Percentiles rank a stretch among this genome's conserved stretches.
Conservation (phyloP, 2,888 invertebrate genomes). For the Drosophila anomalata region DNA sequence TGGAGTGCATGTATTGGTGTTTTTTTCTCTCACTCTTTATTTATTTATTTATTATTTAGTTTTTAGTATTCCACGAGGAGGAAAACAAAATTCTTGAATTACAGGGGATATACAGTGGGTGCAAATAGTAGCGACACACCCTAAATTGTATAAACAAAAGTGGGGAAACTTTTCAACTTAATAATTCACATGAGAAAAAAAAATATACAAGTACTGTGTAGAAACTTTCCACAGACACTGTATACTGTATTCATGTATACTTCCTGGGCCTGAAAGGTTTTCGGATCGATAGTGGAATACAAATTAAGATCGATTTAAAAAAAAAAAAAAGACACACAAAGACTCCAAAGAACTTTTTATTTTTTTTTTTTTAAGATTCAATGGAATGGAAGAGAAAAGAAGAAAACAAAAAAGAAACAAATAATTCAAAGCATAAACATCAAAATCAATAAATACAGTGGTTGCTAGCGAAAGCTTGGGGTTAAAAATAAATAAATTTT, state of each 20-base stretch:
- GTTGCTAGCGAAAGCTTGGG: background rate
- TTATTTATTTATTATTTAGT: conserved; percentile 18
- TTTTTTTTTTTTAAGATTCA: background rate
- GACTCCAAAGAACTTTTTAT: conserved; percentile 13
- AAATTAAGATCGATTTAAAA: conserved; percentile 32
- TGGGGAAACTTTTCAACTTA: background rate
- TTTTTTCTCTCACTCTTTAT: background rate
- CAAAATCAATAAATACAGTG: conserved; percentile 32
- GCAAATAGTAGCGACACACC: conserved; percentile 26
- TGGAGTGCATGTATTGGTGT: conserved; percentile 13
- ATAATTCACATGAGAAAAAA: background rate
- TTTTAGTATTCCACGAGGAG: conserved; percentile 36
- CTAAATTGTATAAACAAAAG: background rate
- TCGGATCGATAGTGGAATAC: conserved; percentile 19
- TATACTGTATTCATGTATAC: background rate
- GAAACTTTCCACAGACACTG: background rate
- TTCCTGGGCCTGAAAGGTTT: background rate
- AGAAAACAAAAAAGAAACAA: conserved; percentile 1
- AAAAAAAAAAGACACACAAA: conserved; percentile 6
- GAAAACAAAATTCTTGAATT: conserved; percentile 35
- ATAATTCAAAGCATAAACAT: conserved; percentile 12
- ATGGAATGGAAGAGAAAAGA: conserved; percentile 6
- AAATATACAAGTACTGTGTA: background rate
- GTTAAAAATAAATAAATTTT: conserved; percentile 1
- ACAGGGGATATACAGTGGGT: conserved; percentile 23